These are phyloP conservation scores for Melipona quadrifasciata DNA, from an alignment of 1,140 invertebrate genomes.

Conservation along the genomic window DNA sequence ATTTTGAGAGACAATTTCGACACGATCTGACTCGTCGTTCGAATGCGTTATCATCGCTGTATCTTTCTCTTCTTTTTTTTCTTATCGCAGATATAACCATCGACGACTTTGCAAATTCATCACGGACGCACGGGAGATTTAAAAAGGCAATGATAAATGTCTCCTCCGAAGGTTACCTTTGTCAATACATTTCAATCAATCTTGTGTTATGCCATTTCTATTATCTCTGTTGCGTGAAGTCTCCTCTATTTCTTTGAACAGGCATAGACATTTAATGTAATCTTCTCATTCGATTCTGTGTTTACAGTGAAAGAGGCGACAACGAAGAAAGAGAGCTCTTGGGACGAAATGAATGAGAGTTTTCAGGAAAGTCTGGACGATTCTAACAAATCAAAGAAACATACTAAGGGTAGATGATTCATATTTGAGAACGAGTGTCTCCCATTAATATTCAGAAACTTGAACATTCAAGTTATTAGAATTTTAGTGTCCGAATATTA, in stretches of 20 bases:
- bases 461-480: too few species aligned
- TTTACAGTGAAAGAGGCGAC: conserved; percentile 42
- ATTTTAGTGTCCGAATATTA: too few species aligned
- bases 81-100: conserved; percentile 51
- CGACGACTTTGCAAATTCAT: conserved; percentile 61
- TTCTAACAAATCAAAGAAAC: conserved; percentile 4
- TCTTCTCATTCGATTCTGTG: background rate
- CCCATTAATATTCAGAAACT: too few species aligned
- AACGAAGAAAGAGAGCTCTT: background rate
- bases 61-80: conserved; percentile 1
- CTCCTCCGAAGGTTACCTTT: conserved; percentile 48
- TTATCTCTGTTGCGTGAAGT: background rate
- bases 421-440: too few species aligned
- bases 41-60: background rate
- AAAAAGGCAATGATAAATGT: conserved; percentile 56
- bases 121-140: conserved; percentile 33
- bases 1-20: background rate
- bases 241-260: too few species aligned
- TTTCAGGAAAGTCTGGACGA: background rate
- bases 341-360: conserved; percentile 19
- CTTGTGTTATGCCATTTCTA: background rate
- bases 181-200: conserved; percentile 5
- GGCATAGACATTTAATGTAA: too few species aligned
- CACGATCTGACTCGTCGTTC: too few species aligned
- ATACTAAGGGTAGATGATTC: background rate